Percentiles rank a stretch among this genome's conserved stretches.
These are phyloP conservation scores for Xiphophorus maculatus DNA, from an alignment of 2,113 vertebrate genomes.

Conservation along the genomic window DNA sequence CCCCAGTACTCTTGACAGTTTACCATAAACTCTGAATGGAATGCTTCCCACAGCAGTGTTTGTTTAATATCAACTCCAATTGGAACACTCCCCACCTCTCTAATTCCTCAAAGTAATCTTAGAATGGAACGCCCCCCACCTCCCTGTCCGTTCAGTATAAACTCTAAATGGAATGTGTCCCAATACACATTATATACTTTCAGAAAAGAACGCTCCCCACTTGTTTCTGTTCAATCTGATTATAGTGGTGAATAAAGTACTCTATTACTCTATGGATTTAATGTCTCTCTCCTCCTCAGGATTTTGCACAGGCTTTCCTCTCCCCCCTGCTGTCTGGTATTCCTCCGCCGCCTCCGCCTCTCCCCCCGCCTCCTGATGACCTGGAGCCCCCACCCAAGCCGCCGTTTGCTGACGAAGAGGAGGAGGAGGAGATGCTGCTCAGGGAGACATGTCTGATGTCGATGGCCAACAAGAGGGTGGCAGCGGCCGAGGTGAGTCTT, in stretches of 20 bases:
- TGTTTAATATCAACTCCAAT: too few relatives aligned
- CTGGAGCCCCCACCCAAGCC: constrained; percentile 92
- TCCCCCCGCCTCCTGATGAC: constrained; percentile 85
- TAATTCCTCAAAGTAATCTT: too few relatives aligned
- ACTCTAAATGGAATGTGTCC: too few relatives aligned
- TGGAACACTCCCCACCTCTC: too few relatives aligned
- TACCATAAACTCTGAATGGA: too few relatives aligned
- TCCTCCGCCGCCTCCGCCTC: constrained; percentile 88
- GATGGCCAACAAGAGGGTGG: constrained; percentile 88
- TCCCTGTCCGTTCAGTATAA: too few relatives aligned
- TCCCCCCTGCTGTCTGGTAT: constrained; percentile 70
- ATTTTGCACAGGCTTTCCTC: constrained; percentile 75
- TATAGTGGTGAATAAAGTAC: too few relatives aligned
- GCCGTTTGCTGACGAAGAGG: constrained; percentile 96
- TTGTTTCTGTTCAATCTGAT: background rate
- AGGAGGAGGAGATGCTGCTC: constrained; percentile 98
- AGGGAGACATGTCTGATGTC: constrained; percentile 95
- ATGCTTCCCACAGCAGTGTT: too few relatives aligned
- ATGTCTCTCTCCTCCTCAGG: background rate
- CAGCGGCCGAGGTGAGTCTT: constrained; percentile 32
- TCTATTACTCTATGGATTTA: background rate
- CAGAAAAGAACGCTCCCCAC: background rate
- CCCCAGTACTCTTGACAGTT: too few relatives aligned
- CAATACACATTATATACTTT: background rate
- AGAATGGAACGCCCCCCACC: too few relatives aligned